Evolutionary conservation across 2,888 invertebrate species (phyloP).

Genomic region (Lamproptera curius): DNA sequence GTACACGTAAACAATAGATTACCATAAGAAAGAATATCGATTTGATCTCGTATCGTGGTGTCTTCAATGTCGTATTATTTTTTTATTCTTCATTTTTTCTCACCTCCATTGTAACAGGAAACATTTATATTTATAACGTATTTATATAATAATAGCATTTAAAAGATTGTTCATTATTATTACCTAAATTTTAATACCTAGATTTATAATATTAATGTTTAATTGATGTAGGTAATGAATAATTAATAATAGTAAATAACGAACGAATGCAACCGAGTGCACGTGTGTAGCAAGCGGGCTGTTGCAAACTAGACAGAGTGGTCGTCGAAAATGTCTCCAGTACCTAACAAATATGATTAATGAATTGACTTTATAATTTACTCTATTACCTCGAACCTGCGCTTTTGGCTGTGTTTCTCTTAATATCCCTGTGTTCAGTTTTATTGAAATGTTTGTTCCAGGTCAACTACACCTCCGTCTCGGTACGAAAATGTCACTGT

Average conservation of each 20-base stretch:
- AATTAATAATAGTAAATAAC: constrained; percentile 73
- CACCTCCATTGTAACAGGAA: constrained; percentile 69
- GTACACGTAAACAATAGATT: constrained; percentile 77
- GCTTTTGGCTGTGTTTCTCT: constrained; percentile 69
- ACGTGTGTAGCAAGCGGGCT: constrained; percentile 55
- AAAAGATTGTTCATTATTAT: constrained; percentile 79
- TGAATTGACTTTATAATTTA: constrained; percentile 77
- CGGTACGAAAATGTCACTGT: constrained; percentile 58
- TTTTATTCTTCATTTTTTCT: constrained; percentile 76
- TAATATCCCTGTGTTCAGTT: constrained; percentile 73
- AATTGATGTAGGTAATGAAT: constrained; percentile 77
- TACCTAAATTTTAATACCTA: constrained; percentile 79
- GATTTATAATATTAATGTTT: constrained; percentile 77
- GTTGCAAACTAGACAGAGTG: constrained; percentile 62
- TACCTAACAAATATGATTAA: constrained; percentile 76
- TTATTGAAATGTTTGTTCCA: constrained; percentile 68
- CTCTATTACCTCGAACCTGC: constrained; percentile 74
- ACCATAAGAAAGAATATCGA: constrained; percentile 77
- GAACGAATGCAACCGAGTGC: constrained; percentile 70
- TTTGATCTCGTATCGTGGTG: constrained; percentile 70
- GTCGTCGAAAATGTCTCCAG: constrained; percentile 61
- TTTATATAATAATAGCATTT: constrained; percentile 79
- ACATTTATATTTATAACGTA: constrained; percentile 80
- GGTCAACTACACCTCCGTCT: constrained; percentile 51
- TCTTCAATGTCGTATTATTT: too few relatives aligned